phyloP scores from a whole-genome alignment of 2,113 vertebrate genomes.

The Campylomormyrus numenius region DNA sequence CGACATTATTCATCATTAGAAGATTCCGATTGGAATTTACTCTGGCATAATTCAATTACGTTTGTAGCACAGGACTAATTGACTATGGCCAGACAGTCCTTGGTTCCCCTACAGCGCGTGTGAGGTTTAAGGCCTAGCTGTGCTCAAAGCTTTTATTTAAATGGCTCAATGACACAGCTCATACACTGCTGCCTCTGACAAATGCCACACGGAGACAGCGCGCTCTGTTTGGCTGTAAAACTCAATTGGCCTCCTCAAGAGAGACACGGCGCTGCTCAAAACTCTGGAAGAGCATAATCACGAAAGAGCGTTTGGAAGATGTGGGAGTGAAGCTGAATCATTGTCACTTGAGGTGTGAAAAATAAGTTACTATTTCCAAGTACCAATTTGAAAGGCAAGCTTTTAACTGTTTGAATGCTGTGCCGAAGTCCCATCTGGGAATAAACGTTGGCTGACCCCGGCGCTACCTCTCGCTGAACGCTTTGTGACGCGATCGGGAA shows the following conservation, averaged over 20 bases:
- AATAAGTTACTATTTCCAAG: slow-evolving; percentile 2
- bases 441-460: not conserved
- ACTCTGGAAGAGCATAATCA: not conserved
- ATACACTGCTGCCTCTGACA: not conserved
- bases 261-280: not conserved
- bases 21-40: not conserved
- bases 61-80: not conserved
- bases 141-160: not conserved
- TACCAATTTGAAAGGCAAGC: not conserved
- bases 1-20: slow-evolving; percentile 8
- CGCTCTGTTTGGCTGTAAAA: not conserved
- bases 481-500: not conserved
- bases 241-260: not conserved
- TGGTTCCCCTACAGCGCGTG: not conserved
- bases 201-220: not conserved
- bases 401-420: not conserved
- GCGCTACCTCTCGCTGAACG: not conserved
- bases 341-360: not conserved
- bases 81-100: not conserved
- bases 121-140: not conserved
- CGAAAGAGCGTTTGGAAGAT: not conserved
- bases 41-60: slow-evolving; percentile 6
- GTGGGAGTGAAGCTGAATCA: slow-evolving; percentile 2
- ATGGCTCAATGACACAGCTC: not conserved
- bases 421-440: not conserved